phyloP scores from a whole-genome alignment of 2,888 invertebrate species.

The Epiblema foenella region DNA sequence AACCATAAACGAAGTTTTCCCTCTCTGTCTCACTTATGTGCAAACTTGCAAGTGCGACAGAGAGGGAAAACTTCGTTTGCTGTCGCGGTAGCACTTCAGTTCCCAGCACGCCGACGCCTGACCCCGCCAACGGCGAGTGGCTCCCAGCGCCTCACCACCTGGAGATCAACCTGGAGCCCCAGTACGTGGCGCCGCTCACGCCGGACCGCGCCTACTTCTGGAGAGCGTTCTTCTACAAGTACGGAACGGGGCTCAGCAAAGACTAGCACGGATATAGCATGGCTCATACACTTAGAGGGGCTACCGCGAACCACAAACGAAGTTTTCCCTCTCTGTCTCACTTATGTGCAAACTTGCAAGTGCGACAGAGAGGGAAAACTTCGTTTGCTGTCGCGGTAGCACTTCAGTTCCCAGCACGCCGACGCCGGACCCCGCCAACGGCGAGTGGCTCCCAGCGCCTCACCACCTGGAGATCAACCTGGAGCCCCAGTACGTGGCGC shows the following conservation, averaged over 20 bases:
- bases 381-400: too few relatives aligned
- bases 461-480: conserved; percentile 70
- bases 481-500: conserved; percentile 74
- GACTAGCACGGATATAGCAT: background rate
- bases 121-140: conserved; percentile 72
- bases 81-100: too few relatives aligned
- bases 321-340: too few relatives aligned
- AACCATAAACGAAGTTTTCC: too few relatives aligned
- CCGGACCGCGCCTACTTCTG: conserved; percentile 77
- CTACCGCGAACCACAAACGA: too few relatives aligned
- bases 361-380: too few relatives aligned
- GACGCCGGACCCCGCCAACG: conserved; percentile 69
- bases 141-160: conserved; percentile 70
- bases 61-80: too few relatives aligned
- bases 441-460: conserved; percentile 74
- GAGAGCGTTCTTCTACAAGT: conserved; percentile 70
- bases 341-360: too few relatives aligned
- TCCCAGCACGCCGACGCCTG: conserved; percentile 71
- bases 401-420: conserved; percentile 67
- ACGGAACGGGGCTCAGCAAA: conserved; percentile 59
- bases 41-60: too few relatives aligned
- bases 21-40: too few relatives aligned
- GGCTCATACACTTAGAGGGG: too few relatives aligned
- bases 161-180: conserved; percentile 71
- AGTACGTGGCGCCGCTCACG: conserved; percentile 73